A percentile compares a stretch with the other conserved stretches of the same genome.
These are phyloP conservation scores for Aphidoletes aphidimyza DNA, from an alignment of 2,888 invertebrate species.

Conservation along the genomic window DNA sequence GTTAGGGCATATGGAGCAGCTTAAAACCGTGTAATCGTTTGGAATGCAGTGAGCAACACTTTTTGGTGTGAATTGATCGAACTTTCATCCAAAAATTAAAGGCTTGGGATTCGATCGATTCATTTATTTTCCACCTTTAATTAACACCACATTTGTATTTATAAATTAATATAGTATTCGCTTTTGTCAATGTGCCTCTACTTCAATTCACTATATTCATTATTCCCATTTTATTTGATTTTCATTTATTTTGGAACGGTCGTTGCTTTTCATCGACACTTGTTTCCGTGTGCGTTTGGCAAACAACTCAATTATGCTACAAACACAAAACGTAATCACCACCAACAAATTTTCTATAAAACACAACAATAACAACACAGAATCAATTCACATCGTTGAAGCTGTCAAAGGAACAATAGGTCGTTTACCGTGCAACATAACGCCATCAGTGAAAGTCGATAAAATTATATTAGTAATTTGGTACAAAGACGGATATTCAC, in stretches of 20 bases:
- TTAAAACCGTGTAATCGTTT: background rate
- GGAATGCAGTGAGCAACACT: background rate
- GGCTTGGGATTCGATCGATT: background rate
- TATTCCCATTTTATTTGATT: background rate
- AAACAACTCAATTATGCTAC: too few relatives aligned
- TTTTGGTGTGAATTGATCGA: conserved; percentile 13
- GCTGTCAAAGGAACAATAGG: conserved; percentile 66
- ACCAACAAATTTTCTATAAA: too few relatives aligned
- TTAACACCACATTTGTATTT: conserved; percentile 26
- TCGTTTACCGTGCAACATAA: conserved; percentile 66
- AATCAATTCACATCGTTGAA: conserved; percentile 59
- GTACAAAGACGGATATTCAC: conserved; percentile 66
- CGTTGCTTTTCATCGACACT: background rate
- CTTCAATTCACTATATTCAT: background rate
- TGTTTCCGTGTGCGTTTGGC: too few relatives aligned
- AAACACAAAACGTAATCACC: too few relatives aligned
- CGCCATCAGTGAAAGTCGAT: conserved; percentile 65
- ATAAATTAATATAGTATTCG: background rate
- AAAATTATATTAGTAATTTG: conserved; percentile 66
- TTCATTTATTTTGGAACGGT: background rate
- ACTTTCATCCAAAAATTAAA: background rate
- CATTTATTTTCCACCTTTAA: conserved; percentile 5
- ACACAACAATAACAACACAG: too few relatives aligned
- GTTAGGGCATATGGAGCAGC: background rate
- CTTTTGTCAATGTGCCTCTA: background rate